Conservation (phyloP, 2,888 invertebrate genomes). For the Drosophila mimetica region DNA sequence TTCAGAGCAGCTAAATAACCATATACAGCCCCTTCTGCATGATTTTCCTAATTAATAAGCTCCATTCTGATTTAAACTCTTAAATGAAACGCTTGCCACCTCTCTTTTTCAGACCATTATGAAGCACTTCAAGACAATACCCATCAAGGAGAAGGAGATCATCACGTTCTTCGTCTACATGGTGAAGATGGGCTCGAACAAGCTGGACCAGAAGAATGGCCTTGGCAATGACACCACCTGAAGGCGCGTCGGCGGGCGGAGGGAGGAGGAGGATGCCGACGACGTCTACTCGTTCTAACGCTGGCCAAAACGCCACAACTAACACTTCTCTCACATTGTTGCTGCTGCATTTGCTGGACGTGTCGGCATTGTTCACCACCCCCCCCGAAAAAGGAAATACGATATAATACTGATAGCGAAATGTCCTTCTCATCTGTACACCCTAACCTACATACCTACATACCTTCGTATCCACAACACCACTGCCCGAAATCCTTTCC, state of each 20-base stretch:
- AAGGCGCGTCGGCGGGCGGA: constrained; percentile 37
- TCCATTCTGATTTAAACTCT: too few relatives aligned
- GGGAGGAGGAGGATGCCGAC: constrained; percentile 37
- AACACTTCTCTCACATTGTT: constrained; percentile 25
- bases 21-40: too few relatives aligned
- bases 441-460: background rate
- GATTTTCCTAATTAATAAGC: too few relatives aligned
- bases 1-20: too few relatives aligned
- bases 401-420: constrained; percentile 22
- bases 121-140: constrained; percentile 97
- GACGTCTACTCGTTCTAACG: constrained; percentile 38
- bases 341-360: constrained; percentile 45
- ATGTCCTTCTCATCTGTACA: constrained; percentile 9
- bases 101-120: constrained; percentile 90
- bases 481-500: constrained; percentile 33
- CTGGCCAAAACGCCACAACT: constrained; percentile 26
- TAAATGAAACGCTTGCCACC: too few relatives aligned
- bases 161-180: constrained; percentile 97
- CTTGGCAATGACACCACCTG: constrained; percentile 83
- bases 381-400: background rate
- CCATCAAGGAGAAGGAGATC: constrained; percentile 97
- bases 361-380: constrained; percentile 23
- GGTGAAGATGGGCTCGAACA: constrained; percentile 92
- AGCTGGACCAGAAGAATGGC: constrained; percentile 84
- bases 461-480: constrained; percentile 10